Conservation (phyloP, 2,797 vertebrate genomes). For the Gorsachius magnificus region DNA sequence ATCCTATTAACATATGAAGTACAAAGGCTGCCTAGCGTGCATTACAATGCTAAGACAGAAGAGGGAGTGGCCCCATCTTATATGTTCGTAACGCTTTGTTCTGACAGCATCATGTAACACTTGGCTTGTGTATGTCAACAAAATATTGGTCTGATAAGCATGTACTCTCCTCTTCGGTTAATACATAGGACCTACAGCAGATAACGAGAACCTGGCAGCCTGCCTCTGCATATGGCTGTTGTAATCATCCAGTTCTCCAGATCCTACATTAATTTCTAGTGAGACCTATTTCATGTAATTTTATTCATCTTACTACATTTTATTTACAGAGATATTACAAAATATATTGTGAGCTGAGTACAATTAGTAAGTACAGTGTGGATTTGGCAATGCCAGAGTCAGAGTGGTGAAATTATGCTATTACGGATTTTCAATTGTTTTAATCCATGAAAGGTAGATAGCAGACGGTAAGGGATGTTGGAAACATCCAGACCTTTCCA, state of each 20-base stretch:
- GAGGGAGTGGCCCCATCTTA: neutral
- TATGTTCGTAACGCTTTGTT: neutral
- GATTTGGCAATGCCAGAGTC: neutral
- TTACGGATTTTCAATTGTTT: neutral
- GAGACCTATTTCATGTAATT: conserved; percentile 51
- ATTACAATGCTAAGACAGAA: neutral
- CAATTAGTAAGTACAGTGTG: neutral
- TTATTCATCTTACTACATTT: conserved; percentile 64
- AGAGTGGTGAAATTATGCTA: neutral
- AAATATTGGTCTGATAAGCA: neutral
- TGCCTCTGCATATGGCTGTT: conserved; percentile 2
- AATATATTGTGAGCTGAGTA: conserved; percentile 10
- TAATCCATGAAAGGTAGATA: neutral
- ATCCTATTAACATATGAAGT: neutral
- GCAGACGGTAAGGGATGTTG: neutral
- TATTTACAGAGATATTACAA: conserved; percentile 71
- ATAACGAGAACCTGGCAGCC: neutral
- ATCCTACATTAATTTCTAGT: neutral
- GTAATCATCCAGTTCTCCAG: neutral
- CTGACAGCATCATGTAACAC: neutral
- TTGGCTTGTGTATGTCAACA: neutral
- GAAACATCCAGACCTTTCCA: neutral
- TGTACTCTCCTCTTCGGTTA: neutral
- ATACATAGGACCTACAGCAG: neutral
- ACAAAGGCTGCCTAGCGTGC: neutral